Percentiles rank a stretch among this genome's conserved stretches.
Evolutionary conservation across 2,888 invertebrate species (phyloP).

Genomic region (Allophyes oxyacanthae): DNA sequence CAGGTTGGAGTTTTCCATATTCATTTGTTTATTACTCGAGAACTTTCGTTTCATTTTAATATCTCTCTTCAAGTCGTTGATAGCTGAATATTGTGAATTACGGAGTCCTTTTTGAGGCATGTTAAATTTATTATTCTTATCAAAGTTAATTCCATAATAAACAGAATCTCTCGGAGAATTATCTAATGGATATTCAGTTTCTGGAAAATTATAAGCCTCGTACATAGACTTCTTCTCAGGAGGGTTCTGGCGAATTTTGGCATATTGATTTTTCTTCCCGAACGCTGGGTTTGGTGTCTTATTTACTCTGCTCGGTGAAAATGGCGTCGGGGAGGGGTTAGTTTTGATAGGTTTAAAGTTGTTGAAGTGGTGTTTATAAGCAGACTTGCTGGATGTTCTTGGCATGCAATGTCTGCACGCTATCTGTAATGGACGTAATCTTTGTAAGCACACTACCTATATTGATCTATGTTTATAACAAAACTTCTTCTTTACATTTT

Average conservation of each 20-base stretch:
- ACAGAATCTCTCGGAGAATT: conserved; percentile 32
- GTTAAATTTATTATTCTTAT: conserved; percentile 15
- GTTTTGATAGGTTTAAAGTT: conserved; percentile 27
- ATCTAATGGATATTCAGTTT: conserved; percentile 64
- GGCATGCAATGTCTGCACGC: conserved; percentile 59
- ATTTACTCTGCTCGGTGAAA: conserved; percentile 6
- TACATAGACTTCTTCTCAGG: conserved; percentile 37
- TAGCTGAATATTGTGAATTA: conserved; percentile 16
- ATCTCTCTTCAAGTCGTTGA: conserved; percentile 57
- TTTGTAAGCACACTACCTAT: conserved; percentile 1
- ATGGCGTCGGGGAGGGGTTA: conserved; percentile 1
- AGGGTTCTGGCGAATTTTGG: conserved; percentile 5
- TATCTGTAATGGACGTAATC: conserved; percentile 62
- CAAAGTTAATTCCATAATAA: conserved; percentile 15
- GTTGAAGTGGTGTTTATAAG: conserved; percentile 39
- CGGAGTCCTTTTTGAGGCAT: conserved; percentile 1
- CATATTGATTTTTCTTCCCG: conserved; percentile 24
- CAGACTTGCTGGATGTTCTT: conserved; percentile 44
- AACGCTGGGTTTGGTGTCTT: conserved; percentile 20
- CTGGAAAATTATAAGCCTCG: conserved; percentile 67
- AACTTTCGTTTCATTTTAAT: conserved; percentile 57
- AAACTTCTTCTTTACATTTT: too few relatives aligned
- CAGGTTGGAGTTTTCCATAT: conserved; percentile 16
- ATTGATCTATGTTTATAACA: too few relatives aligned
- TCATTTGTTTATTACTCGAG: conserved; percentile 24